Percentiles rank a stretch among this genome's conserved stretches.
Conservation (phyloP, 2,113 vertebrate species). For the Nothoprocta pentlandii region DNA sequence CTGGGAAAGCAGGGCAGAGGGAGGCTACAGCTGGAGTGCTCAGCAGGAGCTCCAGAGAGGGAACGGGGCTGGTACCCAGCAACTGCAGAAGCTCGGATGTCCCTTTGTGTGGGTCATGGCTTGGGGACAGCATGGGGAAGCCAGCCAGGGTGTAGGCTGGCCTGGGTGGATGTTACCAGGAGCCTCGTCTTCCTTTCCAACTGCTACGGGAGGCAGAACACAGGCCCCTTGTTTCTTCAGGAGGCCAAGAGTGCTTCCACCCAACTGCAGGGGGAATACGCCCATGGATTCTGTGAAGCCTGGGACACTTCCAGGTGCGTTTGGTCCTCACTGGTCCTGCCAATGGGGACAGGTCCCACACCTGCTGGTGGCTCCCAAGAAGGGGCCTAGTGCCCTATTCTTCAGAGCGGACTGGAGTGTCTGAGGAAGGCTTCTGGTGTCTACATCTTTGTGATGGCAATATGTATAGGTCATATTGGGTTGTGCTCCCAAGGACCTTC, state of each 20-base stretch:
- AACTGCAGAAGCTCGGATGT: fast-evolving
- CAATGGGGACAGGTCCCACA: not conserved
- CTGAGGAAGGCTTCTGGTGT: too few relatives aligned
- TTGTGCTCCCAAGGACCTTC: too few relatives aligned
- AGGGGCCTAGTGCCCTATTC: too few relatives aligned
- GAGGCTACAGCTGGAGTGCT: not conserved
- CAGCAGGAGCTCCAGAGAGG: not conserved
- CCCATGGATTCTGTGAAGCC: not conserved
- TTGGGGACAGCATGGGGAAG: fast-evolving
- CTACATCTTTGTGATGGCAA: too few relatives aligned
- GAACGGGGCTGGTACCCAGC: too few relatives aligned
- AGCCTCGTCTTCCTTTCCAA: not conserved
- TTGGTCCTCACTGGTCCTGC: not conserved
- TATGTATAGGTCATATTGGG: too few relatives aligned
- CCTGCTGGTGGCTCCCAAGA: not conserved
- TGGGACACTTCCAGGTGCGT: not conserved
- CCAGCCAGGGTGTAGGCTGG: not conserved
- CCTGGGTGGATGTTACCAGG: too few relatives aligned
- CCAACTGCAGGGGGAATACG: not conserved
- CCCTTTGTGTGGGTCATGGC: not conserved
- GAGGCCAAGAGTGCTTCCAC: not conserved
- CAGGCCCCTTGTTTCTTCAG: not conserved
- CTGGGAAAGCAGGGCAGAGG: not conserved
- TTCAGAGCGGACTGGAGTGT: too few relatives aligned
- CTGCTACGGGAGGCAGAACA: not conserved